These are phyloP conservation scores for Hoplostethus mediterraneus DNA, from an alignment of 2,797 vertebrate genomes.

Conservation along the genomic window DNA sequence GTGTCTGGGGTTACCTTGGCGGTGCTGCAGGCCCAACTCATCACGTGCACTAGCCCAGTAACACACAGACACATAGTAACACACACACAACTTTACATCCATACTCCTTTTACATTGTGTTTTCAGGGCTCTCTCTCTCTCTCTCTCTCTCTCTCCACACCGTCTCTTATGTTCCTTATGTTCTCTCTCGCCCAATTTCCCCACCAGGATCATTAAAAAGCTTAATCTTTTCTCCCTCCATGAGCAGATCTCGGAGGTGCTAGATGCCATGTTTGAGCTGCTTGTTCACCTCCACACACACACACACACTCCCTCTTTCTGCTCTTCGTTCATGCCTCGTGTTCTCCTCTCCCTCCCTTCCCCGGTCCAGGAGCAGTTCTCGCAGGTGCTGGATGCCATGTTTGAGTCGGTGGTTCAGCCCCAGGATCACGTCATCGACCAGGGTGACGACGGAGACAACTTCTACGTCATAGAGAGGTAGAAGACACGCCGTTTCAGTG, in stretches of 20 bases:
- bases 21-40: no score
- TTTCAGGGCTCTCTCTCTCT: no score
- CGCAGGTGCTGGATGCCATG: slow-evolving; percentile 98
- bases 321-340: slow-evolving; percentile 11
- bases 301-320: slow-evolving; percentile 1
- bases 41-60: no score
- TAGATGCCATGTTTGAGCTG: not conserved
- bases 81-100: no score
- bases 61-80: no score
- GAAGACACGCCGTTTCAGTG: no score
- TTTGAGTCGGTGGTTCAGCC: slow-evolving; percentile 93
- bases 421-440: slow-evolving; percentile 96
- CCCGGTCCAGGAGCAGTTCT: slow-evolving; percentile 93
- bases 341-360: slow-evolving; percentile 8
- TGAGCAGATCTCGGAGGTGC: not conserved
- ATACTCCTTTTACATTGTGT: no score
- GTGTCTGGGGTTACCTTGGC: no score
- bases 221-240: not conserved
- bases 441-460: slow-evolving; percentile 98
- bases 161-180: not conserved
- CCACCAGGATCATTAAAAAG: not conserved
- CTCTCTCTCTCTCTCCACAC: no score
- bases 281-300: not conserved
- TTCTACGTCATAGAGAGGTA: slow-evolving; percentile 98
- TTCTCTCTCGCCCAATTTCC: not conserved